phyloP scores from a whole-genome alignment of 1,140 invertebrate species.

The Drosophila melanogaster region Release_6_plus_ISO1_MT NT_037436.4:19968001-19968500 shows the following conservation, averaged over 20 bases:
- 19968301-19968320: conserved; percentile 51
- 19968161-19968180: conserved; percentile 26
- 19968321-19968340: conserved; percentile 64
- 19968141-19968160: conserved; percentile 38
- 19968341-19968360: conserved; percentile 68
- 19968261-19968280: conserved; percentile 19
- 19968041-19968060: conserved; percentile 14
- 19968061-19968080: conserved; percentile 62
- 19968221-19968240: conserved; percentile 30
- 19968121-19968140: conserved; percentile 38
- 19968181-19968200: conserved; percentile 30
- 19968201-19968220: conserved; percentile 19
- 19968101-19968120: conserved; percentile 24
- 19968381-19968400: conserved; percentile 75
- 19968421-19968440: conserved; percentile 1
- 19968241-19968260: conserved; percentile 21
- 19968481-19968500: too few species aligned
- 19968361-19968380: conserved; percentile 32
- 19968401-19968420: conserved; percentile 50
- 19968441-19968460: neutral
- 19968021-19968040: conserved; percentile 32
- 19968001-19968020: conserved; percentile 11
- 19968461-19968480: neutral
- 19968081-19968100: conserved; percentile 7
- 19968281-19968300: conserved; percentile 20